Evolutionary conservation across 2,113 vertebrate species (phyloP), one percentile per base, ranked within the genome.

Genomic region (Vanacampus margaritifer): DNA sequence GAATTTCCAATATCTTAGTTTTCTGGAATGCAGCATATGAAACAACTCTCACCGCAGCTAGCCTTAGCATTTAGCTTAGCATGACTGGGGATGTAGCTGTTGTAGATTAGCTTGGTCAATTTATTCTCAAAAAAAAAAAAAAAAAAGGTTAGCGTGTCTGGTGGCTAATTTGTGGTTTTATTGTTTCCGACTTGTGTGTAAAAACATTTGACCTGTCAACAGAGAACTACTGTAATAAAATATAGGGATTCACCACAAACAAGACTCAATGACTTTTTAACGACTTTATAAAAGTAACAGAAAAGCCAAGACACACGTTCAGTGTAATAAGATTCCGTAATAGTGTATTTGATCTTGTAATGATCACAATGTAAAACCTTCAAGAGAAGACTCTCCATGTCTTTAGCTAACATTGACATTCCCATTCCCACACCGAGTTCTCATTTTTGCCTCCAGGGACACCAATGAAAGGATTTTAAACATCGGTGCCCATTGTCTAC

Each of bases 381-480:
- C 6, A n/a, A 19, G n/a, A 21, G 19, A 48, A 50, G 19, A n/a
- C 50, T 53, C 24, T 53, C 10, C 23, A 53, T 35, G 14, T 57
- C 54, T 60, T 60, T 2, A 24, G 10, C 14, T 41, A 43, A 24
- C 39, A 26, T 62, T 43, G 63, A 45, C 61, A 56, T 36, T 76
- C 39, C 46, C 72, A 41, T 78, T 76, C 72, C 73, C 69, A 83
- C 41, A 66, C 16, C 65, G 65, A 28, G 60, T 69, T 65, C 64
- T 82, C 19, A 68, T 77, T 79, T 73, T 57, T 74, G 28, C 41
- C 48, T 67, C 57, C 77, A 76, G 11, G 50, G 35, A 78, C 71
- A 80, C 63, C 59, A 23, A 23, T 17, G 63, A 72, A 73, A 74
- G 59, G 64, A 79, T 84, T 85, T 81, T 37, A 75, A 76, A 78